Evolutionary conservation across 2,888 invertebrate species (phyloP), one percentile per base, ranked within the genome.

Genomic region (Augiades crinisus): DNA sequence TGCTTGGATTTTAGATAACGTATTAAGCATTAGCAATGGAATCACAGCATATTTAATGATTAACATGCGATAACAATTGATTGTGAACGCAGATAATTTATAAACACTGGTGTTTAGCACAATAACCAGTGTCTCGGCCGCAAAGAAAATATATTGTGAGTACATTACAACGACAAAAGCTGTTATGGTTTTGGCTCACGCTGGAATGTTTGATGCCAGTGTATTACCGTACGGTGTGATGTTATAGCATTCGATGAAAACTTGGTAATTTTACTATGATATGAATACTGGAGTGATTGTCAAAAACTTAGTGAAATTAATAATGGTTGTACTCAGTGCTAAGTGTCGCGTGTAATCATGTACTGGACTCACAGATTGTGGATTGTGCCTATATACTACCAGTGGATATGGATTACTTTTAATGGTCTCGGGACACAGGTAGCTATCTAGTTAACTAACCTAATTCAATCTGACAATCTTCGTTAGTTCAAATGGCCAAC

Each of bases 41-140:
- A 70, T 68, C 68, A 67, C 62, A 47, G 56, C 56, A 55, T 58
- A 64, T 64, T 61, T 45, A 54, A 57, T 64, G 68, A 70, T 75
- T 72, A 74, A 69, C 68, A 60, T 56, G 56, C 65, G 76, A 80
- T 81, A 84, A 78, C 75, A 74, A 72, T 77, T 70, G 82, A 83
- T 82, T 75, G 77, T 73, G 57, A 57, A 60, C 55, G 60, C 60
- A 68, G 82, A 82, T 86, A 85, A 85, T 87, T 86, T 78, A 77
- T 82, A 87, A 88, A 87, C 86, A 87, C 60, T 61, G 37, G 71
- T 81, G 80, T 77, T 77, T 78, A 73, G 72, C 65, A 75, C 75
- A 80, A 71, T 75, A 71, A 77, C 70, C 70, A 62, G 66, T 65
- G 61, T 58, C 56, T 67, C 66, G 63, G 70, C 59, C 57, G 61